Evolutionary conservation across 2,888 invertebrate genomes (phyloP), one percentile per base, ranked within the genome.

Genomic region (Nemurella pictetii): DNA sequence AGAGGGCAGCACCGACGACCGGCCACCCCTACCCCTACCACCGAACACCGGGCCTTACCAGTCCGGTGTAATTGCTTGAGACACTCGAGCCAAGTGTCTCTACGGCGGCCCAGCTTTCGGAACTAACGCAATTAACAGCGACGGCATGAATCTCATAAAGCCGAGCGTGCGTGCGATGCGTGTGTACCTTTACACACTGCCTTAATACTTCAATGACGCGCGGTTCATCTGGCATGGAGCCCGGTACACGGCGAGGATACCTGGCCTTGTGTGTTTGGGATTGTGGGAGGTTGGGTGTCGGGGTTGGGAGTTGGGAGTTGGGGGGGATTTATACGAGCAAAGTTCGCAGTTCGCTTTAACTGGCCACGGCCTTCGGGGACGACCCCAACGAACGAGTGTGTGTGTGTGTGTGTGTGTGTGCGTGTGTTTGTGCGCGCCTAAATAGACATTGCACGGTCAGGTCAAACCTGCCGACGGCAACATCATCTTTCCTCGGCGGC

Each of bases 91-190:
- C 29, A 30, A 78, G 78, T 78, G 78, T 55, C 55, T 55, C 55
- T 55, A 55, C 20, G 78, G 29, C 78, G 20, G 20, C 78, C 28
- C 28, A 28, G n/a, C 26, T 27, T 27, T 78, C 26, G 30, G 30
- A 29, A 82, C 82, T 72, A 82, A 82, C 29, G 28, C 82, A 72
- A 82, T 82, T 82, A 82, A 82, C 55, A 55, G 9, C 32, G 32
- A 5, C 32, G 3, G 55, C 55, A 55, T 55, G 20, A 55, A 55
- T 55, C 55, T 55, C 55, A 55, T 55, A 55, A 55, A 12, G 15
- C 55, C 20, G 35, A 35, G 3, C 55, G 15, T 15, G 55, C 55
- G 20, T 1, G 55, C 20, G 20, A 55, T 2, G 55, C 55, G 20
- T 12, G 1, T 20, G 20, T 55, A 20, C n/a, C n/a, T 32, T 32